A percentile compares a stretch with the other conserved stretches of the same genome.
Evolutionary conservation across 2,797 vertebrate species (phyloP).

Genomic region (Channallabes apus): DNA sequence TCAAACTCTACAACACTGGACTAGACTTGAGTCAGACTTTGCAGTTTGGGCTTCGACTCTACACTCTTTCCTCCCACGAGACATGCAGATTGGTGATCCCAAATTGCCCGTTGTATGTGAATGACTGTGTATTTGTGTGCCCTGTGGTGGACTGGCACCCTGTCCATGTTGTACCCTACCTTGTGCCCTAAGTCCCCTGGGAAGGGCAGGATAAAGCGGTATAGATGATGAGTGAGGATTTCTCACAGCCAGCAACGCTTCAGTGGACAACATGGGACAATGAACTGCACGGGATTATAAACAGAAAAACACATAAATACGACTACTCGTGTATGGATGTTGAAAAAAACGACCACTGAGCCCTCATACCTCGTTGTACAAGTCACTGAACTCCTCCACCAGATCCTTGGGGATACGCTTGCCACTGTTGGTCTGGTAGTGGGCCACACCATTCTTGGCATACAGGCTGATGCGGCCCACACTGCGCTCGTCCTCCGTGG

Average conservation of each 20-base stretch:
- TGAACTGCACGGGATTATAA: neutral
- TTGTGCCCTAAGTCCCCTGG: too few species aligned
- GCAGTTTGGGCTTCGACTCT: neutral
- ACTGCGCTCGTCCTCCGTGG: conserved; percentile 89
- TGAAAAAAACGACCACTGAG: neutral
- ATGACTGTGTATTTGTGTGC: too few species aligned
- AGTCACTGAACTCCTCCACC: conserved; percentile 99
- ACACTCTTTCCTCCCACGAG: too few species aligned
- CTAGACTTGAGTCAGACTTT: neutral
- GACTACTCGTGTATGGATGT: neutral
- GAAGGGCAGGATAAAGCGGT: too few species aligned
- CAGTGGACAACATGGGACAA: neutral
- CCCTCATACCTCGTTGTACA: conserved; percentile 92
- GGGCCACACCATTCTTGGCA: conserved; percentile 94
- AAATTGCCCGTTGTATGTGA: too few species aligned
- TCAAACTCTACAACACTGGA: neutral
- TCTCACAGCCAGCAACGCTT: neutral
- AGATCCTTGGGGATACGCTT: conserved; percentile 95
- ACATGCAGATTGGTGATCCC: too few species aligned
- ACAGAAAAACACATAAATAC: neutral
- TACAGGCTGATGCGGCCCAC: conserved; percentile 97
- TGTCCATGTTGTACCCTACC: too few species aligned
- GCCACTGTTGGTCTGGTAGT: conserved; percentile 92
- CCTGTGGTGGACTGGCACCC: too few species aligned
- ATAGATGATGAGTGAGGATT: neutral